phyloP scores from a whole-genome alignment of 1,140 invertebrate genomes.

The Bombus haemorrhoidalis region DNA sequence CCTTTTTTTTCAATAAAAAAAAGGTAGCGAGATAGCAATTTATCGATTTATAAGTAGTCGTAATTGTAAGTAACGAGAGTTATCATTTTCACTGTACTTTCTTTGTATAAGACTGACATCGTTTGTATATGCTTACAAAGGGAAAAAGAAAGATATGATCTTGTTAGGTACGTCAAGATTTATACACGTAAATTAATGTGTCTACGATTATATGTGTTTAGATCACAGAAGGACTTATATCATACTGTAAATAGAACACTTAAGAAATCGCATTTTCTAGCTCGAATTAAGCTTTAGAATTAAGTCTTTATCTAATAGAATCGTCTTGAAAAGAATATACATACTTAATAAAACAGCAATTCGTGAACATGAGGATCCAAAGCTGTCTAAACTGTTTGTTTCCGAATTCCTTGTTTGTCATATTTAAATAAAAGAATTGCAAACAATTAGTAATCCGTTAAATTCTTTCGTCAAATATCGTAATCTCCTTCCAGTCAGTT shows the following conservation, averaged over 20 bases:
- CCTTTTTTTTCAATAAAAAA: conserved; percentile 57
- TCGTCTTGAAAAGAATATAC: conserved; percentile 57
- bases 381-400: conserved; percentile 63
- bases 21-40: conserved; percentile 57
- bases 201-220: conserved; percentile 64
- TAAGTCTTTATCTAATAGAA: conserved; percentile 68
- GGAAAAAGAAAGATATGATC: conserved; percentile 48
- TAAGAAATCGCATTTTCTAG: conserved; percentile 67
- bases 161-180: conserved; percentile 64
- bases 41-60: conserved; percentile 52
- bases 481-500: background rate
- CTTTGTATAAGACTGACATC: conserved; percentile 71
- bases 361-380: conserved; percentile 53
- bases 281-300: conserved; percentile 62
- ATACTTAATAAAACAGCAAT: conserved; percentile 59
- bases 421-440: conserved; percentile 64
- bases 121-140: conserved; percentile 69
- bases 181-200: conserved; percentile 68
- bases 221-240: conserved; percentile 64
- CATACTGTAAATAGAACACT: conserved; percentile 68
- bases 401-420: conserved; percentile 62
- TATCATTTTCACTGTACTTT: conserved; percentile 70
- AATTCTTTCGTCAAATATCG: background rate
- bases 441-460: conserved; percentile 22
- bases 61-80: conserved; percentile 68